phyloP scores from a whole-genome alignment of 2,888 invertebrate species.

The Parascotia fuliginaria region DNA sequence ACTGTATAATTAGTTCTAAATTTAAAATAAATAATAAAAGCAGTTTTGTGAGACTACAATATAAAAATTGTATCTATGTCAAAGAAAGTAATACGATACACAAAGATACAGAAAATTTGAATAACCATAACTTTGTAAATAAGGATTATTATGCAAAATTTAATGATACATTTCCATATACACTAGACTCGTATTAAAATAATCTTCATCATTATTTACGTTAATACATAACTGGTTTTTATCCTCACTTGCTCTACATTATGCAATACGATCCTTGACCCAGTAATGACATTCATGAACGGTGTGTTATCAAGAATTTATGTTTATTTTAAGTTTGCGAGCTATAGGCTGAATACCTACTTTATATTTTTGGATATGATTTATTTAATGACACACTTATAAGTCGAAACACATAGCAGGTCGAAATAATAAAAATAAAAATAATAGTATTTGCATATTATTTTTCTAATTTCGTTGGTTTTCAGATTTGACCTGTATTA shows the following conservation, averaged over 20 bases:
- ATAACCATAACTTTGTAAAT: too few species aligned
- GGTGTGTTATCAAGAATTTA: background rate
- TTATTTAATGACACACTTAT: background rate
- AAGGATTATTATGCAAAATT: background rate
- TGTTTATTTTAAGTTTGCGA: constrained; percentile 1
- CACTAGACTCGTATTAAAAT: background rate
- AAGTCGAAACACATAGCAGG: too few species aligned
- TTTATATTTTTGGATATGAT: background rate
- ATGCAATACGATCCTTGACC: constrained; percentile 35
- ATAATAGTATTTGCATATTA: too few species aligned
- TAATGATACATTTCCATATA: background rate
- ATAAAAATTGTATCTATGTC: too few species aligned
- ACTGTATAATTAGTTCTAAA: too few species aligned
- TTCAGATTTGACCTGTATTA: too few species aligned
- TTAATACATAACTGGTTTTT: constrained; percentile 25
- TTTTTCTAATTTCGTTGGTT: too few species aligned
- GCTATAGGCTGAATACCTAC: background rate
- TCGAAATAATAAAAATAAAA: too few species aligned
- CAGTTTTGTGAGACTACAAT: too few species aligned
- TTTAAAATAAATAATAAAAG: too few species aligned
- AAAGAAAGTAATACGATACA: too few species aligned
- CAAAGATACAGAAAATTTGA: too few species aligned
- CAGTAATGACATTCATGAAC: constrained; percentile 28
- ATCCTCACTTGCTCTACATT: constrained; percentile 35
- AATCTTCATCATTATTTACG: constrained; percentile 8